Conservation (phyloP, 2,797 vertebrate genomes). For the Sebastolobus altivelis region DNA sequence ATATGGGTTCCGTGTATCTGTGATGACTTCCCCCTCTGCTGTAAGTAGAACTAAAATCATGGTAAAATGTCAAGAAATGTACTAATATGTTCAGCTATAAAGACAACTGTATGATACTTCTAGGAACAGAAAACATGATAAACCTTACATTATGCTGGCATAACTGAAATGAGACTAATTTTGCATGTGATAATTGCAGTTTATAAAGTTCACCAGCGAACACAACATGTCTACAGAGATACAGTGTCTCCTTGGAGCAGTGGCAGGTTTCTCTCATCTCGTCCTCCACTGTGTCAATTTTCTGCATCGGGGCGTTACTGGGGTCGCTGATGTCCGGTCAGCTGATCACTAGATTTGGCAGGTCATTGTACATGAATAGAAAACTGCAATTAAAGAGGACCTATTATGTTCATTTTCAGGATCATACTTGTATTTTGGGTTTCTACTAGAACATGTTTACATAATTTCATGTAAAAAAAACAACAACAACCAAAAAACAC, state of each 20-base stretch:
- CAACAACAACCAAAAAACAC: too few relatives aligned
- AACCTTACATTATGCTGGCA: not conserved
- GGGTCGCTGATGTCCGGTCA: constrained; percentile 63
- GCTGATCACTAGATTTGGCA: constrained; percentile 67
- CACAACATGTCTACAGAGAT: constrained; percentile 74
- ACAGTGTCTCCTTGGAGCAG: constrained; percentile 62
- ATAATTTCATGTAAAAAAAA: too few relatives aligned
- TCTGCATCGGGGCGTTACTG: constrained; percentile 80
- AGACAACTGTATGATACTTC: not conserved
- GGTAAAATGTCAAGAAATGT: not conserved
- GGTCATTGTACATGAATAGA: constrained; percentile 63
- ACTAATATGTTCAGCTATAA: not conserved
- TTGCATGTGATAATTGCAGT: constrained; percentile 62
- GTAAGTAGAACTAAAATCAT: constrained; percentile 75
- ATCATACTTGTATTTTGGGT: too few relatives aligned
- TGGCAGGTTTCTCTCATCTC: constrained; percentile 83
- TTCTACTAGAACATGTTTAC: too few relatives aligned
- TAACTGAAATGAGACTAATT: not conserved
- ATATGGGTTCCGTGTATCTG: constrained; percentile 85
- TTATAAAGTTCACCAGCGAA: constrained; percentile 79
- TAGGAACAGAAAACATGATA: not conserved
- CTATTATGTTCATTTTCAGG: too few relatives aligned
- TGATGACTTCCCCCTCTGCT: constrained; percentile 85
- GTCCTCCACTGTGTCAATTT: constrained; percentile 84
- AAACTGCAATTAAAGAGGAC: not conserved